phyloP scores from a whole-genome alignment of 2,888 invertebrate genomes.

The Polia nebulosa region DNA sequence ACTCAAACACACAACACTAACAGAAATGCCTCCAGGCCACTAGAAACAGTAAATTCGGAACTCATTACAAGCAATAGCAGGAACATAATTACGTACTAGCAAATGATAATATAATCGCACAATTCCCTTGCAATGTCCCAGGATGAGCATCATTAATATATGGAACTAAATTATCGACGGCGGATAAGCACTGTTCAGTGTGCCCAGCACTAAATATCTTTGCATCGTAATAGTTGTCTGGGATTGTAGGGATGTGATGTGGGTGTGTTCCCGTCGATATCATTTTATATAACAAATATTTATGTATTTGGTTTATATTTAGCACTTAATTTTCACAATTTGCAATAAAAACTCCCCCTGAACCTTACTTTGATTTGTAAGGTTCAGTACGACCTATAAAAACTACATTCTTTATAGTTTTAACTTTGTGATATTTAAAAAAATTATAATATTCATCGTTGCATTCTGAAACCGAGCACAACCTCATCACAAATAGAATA shows the following conservation, averaged over 20 bases:
- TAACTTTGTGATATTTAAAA: neutral
- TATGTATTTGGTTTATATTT: neutral
- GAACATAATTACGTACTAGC: slow-evolving; percentile 38
- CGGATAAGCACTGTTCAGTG: slow-evolving; percentile 64
- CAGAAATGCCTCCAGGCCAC: slow-evolving; percentile 38
- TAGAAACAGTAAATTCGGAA: slow-evolving; percentile 40
- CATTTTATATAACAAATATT: neutral
- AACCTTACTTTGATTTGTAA: too few species aligned
- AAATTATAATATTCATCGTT: neutral
- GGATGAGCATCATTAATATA: slow-evolving; percentile 56
- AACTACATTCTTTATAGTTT: neutral
- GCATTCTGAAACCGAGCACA: neutral
- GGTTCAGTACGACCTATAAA: too few species aligned
- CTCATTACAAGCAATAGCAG: slow-evolving; percentile 55
- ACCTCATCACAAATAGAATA: slow-evolving; percentile 5
- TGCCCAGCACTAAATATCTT: slow-evolving; percentile 71
- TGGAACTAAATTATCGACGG: slow-evolving; percentile 61
- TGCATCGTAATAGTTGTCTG: slow-evolving; percentile 61
- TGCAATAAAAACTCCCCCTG: neutral
- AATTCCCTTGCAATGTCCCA: slow-evolving; percentile 50
- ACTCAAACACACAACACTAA: slow-evolving; percentile 26
- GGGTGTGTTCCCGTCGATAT: slow-evolving; percentile 24
- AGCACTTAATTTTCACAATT: neutral
- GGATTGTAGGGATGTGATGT: slow-evolving; percentile 46
- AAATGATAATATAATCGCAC: slow-evolving; percentile 53